Conservation (phyloP, 2,113 vertebrate species). For the Halichoeres trimaculatus region DNA sequence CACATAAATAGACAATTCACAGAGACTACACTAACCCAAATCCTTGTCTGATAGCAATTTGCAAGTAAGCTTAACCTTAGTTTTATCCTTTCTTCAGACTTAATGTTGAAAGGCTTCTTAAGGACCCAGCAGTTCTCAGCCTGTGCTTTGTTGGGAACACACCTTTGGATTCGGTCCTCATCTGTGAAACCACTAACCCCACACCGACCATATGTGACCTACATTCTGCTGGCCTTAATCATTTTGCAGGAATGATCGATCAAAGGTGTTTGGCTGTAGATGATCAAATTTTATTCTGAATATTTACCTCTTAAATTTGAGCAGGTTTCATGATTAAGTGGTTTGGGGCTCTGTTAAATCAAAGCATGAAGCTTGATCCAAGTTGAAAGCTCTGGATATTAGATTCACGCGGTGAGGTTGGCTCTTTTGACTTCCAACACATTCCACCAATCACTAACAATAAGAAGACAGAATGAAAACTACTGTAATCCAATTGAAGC, state of each 20-base stretch:
- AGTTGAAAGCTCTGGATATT: not conserved
- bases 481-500: too few relatives aligned
- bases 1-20: not conserved
- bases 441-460: too few relatives aligned
- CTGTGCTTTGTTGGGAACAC: not conserved
- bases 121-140: not conserved
- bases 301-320: constrained; percentile 1
- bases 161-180: not conserved
- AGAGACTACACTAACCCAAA: too few relatives aligned
- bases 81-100: not conserved
- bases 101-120: not conserved
- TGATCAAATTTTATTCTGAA: not conserved
- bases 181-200: constrained; percentile 20
- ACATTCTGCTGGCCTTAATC: constrained; percentile 19
- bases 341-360: not conserved
- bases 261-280: not conserved
- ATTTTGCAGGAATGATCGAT: not conserved
- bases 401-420: not conserved
- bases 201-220: constrained; percentile 37
- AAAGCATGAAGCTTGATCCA: not conserved
- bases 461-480: too few relatives aligned
- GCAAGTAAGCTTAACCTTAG: not conserved
- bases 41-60: too few relatives aligned
- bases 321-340: not conserved
- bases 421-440: too few relatives aligned